Evolutionary conservation across 2,113 vertebrate genomes (phyloP), one percentile per base, ranked within the genome.

Genomic region (Motacilla alba): DNA sequence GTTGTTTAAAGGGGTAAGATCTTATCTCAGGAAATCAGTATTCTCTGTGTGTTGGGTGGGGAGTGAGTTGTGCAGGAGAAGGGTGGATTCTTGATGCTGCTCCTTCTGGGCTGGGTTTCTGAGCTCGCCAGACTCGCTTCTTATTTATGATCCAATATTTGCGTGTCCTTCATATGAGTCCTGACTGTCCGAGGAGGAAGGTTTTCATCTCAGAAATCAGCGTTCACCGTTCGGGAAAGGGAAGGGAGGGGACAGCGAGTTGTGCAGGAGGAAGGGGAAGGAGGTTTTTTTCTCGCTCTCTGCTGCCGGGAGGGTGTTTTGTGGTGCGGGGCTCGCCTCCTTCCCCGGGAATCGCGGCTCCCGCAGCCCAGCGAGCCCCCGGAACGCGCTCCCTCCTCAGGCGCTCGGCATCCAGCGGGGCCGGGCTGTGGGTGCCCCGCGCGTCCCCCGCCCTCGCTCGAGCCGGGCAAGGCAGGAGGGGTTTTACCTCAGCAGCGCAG

Each of bases 41-140:
- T 97, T 96, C 97, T 95, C 16, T 94, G 89, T 84, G 95, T 76
- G 83, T 33, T 95, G 96, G 90, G 92, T 94, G 93, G 90, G 83
- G 95, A 95, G 87, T 91, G 91, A 95, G 94, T 94, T 78, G 96
- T 83, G 96, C 91, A 96, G 97, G 96, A 86, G 97, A 97, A 97
- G 96, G 96, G 96, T 97, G 95, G 96, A 94, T 93, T 95, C 87
- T 86, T 94, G 97, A 96, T 97, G 97, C 83, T 97, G 92, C 95
- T 94, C 96, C 93, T 96, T 93, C 89, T 60, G 95, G 96, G 95
- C 87, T 94, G 95, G 95, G 93, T 97, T 94, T 96, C 95, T 90
- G 87, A 94, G 96, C 95, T 97, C 39, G 67, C 95, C 95, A 95
- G 90, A 96, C 95, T 97, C 89, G 96, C 97, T 97, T 89, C 73